Percentiles rank a stretch among this genome's conserved stretches.
Conservation (phyloP, 2,888 invertebrate genomes). For the Ptychoptera contaminata region DNA sequence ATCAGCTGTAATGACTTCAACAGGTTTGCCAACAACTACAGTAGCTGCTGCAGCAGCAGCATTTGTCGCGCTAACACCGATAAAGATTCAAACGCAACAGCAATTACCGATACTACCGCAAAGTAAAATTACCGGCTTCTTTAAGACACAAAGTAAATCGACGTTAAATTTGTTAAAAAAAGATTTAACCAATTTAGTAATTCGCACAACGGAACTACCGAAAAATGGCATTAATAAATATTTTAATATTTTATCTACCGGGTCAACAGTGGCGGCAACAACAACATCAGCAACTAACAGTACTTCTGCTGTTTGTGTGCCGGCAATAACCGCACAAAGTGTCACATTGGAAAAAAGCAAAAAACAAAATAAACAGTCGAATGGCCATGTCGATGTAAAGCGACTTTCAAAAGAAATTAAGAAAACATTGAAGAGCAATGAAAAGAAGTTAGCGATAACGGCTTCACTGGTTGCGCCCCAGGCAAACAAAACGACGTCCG, state of each 20-base stretch:
- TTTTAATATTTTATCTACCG: too few species aligned
- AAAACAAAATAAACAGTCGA: background rate
- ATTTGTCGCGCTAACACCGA: constrained; percentile 5
- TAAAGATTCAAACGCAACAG: constrained; percentile 1
- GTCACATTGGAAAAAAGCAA: constrained; percentile 12
- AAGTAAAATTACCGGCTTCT: constrained; percentile 73
- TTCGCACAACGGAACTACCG: constrained; percentile 21
- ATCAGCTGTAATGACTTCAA: constrained; percentile 8
- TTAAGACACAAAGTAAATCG: constrained; percentile 65
- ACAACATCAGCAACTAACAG: constrained; percentile 22
- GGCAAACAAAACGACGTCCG: constrained; percentile 8
- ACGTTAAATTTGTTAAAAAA: constrained; percentile 38
- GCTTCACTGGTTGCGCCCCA: background rate
- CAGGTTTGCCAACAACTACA: constrained; percentile 5
- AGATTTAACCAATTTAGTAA: constrained; percentile 16
- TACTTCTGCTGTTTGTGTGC: constrained; percentile 15
- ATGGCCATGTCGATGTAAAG: background rate
- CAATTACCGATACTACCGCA: constrained; percentile 29
- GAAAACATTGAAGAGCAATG: constrained; percentile 14
- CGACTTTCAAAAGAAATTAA: background rate
- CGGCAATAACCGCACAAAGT: constrained; percentile 3
- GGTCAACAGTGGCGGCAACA: constrained; percentile 16
- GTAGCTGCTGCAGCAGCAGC: constrained; percentile 6
- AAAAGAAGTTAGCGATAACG: background rate
- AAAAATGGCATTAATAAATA: constrained; percentile 9